These are phyloP conservation scores for Pongo pygmaeus DNA, from an alignment of 2,113 vertebrate genomes.

Conservation along the genomic window DNA sequence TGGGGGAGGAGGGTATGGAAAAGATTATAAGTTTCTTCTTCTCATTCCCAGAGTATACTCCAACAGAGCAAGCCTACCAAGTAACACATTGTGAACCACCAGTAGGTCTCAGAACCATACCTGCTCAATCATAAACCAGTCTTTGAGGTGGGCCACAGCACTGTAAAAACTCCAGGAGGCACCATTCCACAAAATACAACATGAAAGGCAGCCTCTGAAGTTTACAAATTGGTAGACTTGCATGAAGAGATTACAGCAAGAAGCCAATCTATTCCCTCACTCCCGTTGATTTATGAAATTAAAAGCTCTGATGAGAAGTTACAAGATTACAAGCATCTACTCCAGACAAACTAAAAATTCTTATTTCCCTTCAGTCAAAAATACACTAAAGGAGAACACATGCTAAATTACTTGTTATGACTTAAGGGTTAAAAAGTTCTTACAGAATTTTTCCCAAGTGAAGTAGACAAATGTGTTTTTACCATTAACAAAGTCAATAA, in stretches of 20 bases:
- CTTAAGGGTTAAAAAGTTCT: slow-evolving; percentile 34
- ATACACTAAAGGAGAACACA: neutral
- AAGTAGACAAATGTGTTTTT: slow-evolving; percentile 22
- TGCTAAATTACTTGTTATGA: neutral
- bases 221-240: neutral
- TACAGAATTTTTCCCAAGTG: slow-evolving; percentile 5
- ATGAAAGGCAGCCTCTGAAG: neutral
- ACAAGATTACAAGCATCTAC: neutral
- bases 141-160: neutral
- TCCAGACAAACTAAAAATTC: slow-evolving; percentile 16
- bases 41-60: neutral
- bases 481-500: slow-evolving; percentile 10
- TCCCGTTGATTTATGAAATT: slow-evolving; percentile 3
- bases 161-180: neutral
- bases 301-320: slow-evolving; percentile 7
- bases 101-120: neutral
- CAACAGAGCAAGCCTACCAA: neutral
- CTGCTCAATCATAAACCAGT: neutral
- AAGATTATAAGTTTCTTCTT: neutral
- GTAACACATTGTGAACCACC: neutral
- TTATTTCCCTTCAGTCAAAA: slow-evolving; percentile 5
- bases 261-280: neutral
- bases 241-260: slow-evolving; percentile 1
- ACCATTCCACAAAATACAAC: neutral
- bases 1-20: neutral